Evolutionary conservation across 2,888 invertebrate genomes (phyloP).

Genomic region (Pachymerium ferrugineum): DNA sequence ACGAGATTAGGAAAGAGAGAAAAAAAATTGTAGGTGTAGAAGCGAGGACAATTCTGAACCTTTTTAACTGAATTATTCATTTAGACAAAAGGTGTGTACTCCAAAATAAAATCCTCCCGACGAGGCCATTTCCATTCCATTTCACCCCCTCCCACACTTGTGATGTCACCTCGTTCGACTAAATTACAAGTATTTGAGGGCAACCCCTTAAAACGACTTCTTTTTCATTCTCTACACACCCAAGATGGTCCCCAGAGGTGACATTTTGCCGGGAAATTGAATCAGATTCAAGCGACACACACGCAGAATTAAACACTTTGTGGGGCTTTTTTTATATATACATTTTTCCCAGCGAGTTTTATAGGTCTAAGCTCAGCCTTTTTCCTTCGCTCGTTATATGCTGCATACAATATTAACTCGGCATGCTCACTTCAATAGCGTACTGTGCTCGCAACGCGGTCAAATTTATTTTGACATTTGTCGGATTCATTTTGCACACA

Average conservation of each 20-base stretch:
- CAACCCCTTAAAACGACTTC: neutral
- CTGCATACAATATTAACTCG: slow-evolving; percentile 34
- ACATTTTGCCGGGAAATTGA: slow-evolving; percentile 17
- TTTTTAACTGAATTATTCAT: slow-evolving; percentile 9
- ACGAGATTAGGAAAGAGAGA: neutral
- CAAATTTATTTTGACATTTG: slow-evolving; percentile 34
- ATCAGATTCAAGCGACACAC: slow-evolving; percentile 23
- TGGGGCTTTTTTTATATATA: neutral
- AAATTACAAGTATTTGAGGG: neutral
- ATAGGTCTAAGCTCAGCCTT: slow-evolving; percentile 14
- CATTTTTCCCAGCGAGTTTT: slow-evolving; percentile 12
- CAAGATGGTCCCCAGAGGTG: slow-evolving; percentile 17
- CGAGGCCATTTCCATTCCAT: neutral
- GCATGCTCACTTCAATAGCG: slow-evolving; percentile 32
- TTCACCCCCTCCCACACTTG: neutral
- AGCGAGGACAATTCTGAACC: too few species aligned
- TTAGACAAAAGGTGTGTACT: slow-evolving; percentile 8
- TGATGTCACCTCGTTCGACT: neutral
- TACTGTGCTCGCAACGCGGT: slow-evolving; percentile 29
- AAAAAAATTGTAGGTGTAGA: too few species aligned
- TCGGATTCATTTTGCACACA: slow-evolving; percentile 33
- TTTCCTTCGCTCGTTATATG: slow-evolving; percentile 22
- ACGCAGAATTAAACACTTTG: slow-evolving; percentile 23
- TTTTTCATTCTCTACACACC: slow-evolving; percentile 13
- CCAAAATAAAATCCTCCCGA: neutral